phyloP scores from a whole-genome alignment of 2,797 vertebrate species.

The Denticeps clupeoides region DNA sequence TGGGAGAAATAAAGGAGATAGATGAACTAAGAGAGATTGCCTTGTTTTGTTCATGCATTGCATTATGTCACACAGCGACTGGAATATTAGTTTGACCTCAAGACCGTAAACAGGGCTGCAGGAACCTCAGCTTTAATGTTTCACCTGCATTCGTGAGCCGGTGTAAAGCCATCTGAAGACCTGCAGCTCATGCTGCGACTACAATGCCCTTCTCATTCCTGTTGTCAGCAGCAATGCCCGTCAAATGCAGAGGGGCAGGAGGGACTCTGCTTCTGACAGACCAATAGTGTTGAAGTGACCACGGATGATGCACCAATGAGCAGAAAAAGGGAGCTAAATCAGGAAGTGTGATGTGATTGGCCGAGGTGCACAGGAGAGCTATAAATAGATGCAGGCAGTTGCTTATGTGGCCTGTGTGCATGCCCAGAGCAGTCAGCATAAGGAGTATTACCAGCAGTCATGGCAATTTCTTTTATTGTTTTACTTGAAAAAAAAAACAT shows the following conservation, averaged over 20 bases:
- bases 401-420: not conserved
- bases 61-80: too few relatives aligned
- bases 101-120: too few relatives aligned
- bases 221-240: not conserved
- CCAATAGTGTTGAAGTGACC: not conserved
- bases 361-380: not conserved
- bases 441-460: too few relatives aligned
- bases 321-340: not conserved
- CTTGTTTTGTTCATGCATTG: not conserved
- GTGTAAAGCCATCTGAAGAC: not conserved
- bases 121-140: too few relatives aligned
- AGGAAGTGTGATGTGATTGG: conserved; percentile 1
- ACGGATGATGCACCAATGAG: not conserved
- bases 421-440: not conserved
- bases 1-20: not conserved
- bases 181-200: not conserved
- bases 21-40: not conserved
- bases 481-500: too few relatives aligned
- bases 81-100: too few relatives aligned
- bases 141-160: conserved; percentile 10
- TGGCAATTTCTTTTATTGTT: too few relatives aligned
- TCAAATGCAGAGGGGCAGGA: not conserved
- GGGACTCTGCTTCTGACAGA: not conserved
- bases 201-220: not conserved
- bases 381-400: conserved; percentile 12